A percentile compares a stretch with the other conserved stretches of the same genome.
Evolutionary conservation across 2,888 invertebrate species (phyloP).

Genomic region (Hypercompe scribonia): DNA sequence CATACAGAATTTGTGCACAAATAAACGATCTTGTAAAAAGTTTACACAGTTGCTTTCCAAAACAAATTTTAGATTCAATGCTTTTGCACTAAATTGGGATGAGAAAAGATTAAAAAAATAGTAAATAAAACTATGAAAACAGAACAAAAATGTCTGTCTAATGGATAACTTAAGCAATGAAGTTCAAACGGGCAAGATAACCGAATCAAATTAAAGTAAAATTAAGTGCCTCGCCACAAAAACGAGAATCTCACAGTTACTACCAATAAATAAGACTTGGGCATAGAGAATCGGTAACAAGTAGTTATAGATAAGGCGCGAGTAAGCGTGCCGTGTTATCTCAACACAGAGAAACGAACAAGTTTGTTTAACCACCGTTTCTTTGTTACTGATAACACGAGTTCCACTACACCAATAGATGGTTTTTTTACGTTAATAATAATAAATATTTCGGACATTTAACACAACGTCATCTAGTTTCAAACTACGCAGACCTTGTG

Average conservation of each 20-base stretch:
- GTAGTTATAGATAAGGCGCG: slow-evolving; percentile 55
- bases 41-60: not conserved
- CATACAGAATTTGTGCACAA: no score
- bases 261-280: slow-evolving; percentile 22
- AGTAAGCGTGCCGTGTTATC: slow-evolving; percentile 53
- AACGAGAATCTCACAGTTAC: slow-evolving; percentile 12
- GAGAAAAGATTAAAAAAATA: not conserved
- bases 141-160: not conserved
- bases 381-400: slow-evolving; percentile 17
- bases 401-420: slow-evolving; percentile 7
- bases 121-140: not conserved
- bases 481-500: no score
- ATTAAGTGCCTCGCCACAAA: slow-evolving; percentile 11
- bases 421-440: not conserved
- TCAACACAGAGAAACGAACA: slow-evolving; percentile 45
- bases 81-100: not conserved
- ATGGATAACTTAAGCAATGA: not conserved
- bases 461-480: no score
- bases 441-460: no score
- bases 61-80: not conserved
- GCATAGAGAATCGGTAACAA: slow-evolving; percentile 48
- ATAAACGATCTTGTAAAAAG: not conserved
- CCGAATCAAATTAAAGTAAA: slow-evolving; percentile 11
- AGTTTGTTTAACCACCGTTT: slow-evolving; percentile 43
- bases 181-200: slow-evolving; percentile 12